Base-by-base conservation (phyloP, 2,113 vertebrate species). In the Sturnus vulgaris region DNA sequence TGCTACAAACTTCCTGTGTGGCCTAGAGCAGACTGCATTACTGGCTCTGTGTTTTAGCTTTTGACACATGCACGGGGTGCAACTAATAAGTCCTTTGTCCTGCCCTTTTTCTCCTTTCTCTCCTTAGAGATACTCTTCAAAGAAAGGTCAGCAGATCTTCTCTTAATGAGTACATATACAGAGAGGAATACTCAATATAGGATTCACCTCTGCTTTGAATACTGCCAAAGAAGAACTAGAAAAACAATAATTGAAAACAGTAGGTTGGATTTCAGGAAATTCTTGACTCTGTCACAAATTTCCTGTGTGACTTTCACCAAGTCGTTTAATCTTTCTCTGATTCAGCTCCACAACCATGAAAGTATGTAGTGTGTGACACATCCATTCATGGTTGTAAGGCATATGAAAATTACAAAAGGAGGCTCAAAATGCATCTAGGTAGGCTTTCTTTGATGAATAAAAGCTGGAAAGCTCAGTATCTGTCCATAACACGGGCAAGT, bases 1-100 rank as follows among this genome's bases (percentile, higher is more conserved):
- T 82, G 46, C 69, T 52, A 57, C 60, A 92, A 86, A 79, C 95
- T 93, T 95, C 82, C 92, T 94, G 92, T 96, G 94, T 96, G 96
- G 95, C 92, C 95, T 86, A 76, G 49, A 95, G 71, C 82, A 92
- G 77, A 63, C 47, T 57, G 47, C 40, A 33, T 68, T 83, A 31
- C 47, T 78, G 65, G 57, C 49, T 94, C 72, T 92, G 80, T 78
- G 88, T 56, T 95, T 92, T 52, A 68, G 71, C 57, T 86, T 93
- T 84, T 93, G 89, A 93, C 91, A 80, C 28, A 1, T 65, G 81
- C 0, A 1, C 70, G 44, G 68, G 72, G 60, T 83, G 64, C 71
- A 88, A 70, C 64, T 88, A 93, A 94, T 69, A 56, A 92, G 57
- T 73, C 76, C 69, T 86, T 93, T 93, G 82, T 94, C 80, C 49